Conservation (phyloP, 2,888 invertebrate species). For the Phengaris arion region DNA sequence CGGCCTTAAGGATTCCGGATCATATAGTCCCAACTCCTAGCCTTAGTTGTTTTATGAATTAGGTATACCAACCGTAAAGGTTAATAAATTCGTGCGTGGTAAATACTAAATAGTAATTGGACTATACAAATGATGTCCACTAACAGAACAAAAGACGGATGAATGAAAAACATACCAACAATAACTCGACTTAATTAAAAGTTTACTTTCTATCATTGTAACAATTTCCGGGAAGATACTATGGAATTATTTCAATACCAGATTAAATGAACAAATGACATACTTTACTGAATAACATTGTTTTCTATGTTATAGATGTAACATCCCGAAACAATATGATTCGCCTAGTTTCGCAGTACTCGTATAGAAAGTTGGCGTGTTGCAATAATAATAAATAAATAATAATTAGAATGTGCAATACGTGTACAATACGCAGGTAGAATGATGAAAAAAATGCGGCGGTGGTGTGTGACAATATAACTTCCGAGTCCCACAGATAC, state of each 20-base stretch:
- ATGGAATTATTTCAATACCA: not conserved
- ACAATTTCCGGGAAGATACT: not conserved
- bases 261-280: not conserved
- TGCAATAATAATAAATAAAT: conserved; percentile 2
- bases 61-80: too few species aligned
- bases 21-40: too few species aligned
- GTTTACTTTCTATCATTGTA: not conserved
- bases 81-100: too few species aligned
- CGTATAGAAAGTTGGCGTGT: not conserved
- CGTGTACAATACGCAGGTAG: conserved; percentile 26
- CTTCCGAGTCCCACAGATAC: conserved; percentile 71
- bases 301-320: not conserved
- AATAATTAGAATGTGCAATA: conserved; percentile 29
- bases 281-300: not conserved
- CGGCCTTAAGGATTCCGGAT: too few species aligned
- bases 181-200: conserved; percentile 1
- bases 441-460: conserved; percentile 46
- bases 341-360: not conserved
- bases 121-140: too few species aligned
- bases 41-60: too few species aligned
- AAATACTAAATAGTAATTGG: too few species aligned
- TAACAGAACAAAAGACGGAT: not conserved
- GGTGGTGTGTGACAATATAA: conserved; percentile 71
- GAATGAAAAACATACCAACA: not conserved
- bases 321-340: not conserved